These are phyloP conservation scores for Gymnocheta viridis DNA, from an alignment of 2,888 invertebrate species.

Conservation along the genomic window DNA sequence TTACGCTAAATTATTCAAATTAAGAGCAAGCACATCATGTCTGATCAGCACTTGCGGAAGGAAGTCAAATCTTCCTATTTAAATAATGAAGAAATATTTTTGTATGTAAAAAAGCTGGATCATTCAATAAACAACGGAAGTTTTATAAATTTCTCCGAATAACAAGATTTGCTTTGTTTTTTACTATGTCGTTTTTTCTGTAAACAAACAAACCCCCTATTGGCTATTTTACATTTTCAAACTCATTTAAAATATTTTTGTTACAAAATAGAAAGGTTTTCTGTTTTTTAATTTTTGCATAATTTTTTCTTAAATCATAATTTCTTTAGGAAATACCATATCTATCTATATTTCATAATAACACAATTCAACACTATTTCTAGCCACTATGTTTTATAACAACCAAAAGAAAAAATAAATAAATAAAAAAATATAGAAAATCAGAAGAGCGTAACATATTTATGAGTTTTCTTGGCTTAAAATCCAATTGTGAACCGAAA, in stretches of 20 bases:
- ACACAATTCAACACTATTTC: constrained; percentile 34
- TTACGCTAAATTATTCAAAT: too few relatives aligned
- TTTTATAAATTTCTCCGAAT: too few relatives aligned
- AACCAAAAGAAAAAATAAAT: background rate
- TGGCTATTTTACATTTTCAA: background rate
- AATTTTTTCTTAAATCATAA: constrained; percentile 54
- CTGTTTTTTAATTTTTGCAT: constrained; percentile 43
- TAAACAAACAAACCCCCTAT: background rate
- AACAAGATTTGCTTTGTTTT: too few relatives aligned
- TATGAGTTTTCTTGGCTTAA: constrained; percentile 24
- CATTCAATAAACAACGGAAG: too few relatives aligned
- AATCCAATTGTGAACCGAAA: constrained; percentile 41
- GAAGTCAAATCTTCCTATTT: too few relatives aligned
- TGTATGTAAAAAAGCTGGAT: too few relatives aligned
- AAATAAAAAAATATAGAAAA: constrained; percentile 23
- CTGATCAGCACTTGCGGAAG: too few relatives aligned
- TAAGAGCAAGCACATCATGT: too few relatives aligned
- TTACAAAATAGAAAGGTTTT: constrained; percentile 3
- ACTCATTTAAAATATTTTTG: background rate
- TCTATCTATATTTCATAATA: constrained; percentile 60
- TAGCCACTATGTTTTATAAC: constrained; percentile 10
- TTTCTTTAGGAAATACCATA: constrained; percentile 4
- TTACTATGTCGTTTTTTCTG: background rate
- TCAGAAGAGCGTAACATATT: constrained; percentile 60
- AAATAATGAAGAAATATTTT: too few relatives aligned